Base-by-base conservation (phyloP, 1,140 invertebrate species). In the Anagrus nilaparvatae region DNA sequence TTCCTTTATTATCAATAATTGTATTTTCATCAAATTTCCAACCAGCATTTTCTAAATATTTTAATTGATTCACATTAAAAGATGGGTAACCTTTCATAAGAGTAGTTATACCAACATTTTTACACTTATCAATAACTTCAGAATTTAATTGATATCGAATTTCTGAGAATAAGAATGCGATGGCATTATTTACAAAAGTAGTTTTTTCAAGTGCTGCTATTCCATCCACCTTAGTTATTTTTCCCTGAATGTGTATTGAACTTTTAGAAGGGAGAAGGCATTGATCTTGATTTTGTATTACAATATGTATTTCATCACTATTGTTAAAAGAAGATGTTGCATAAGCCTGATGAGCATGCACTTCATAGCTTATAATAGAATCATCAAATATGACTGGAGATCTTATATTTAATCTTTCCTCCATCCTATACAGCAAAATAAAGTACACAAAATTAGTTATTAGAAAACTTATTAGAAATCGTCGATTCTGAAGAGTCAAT, bases 71-170 rank as follows among this genome's bases (percentile, higher is more conserved):
- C 0, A 49, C 35, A 23, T 32, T 48, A 13, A 53, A 47, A 1
- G 56, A 56, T n/a, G 58, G 13, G 40, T 53, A 59, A 18, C 43
- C 50, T 51, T 70, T 69, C 37, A 69, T 55, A 12, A 57, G 53
- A 31, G 42, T 59, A 4, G 59, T 60, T 4, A 63, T 49, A 24
- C 63, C 63, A 4, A 57, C 50, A 50, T 61, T 58, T 55, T 57
- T 58, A 37, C 49, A 54, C 28, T 51, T 38, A 58, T 72, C 63
- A 41, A 70, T 60, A 50, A 62, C 61, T 3, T 62, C 47, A 19
- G 58, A 60, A 50, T 65, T 30, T 6, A n/a, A n/a, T n/a, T n/a
- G n/a, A n/a, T n/a, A n/a, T n/a, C n/a, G n/a, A n/a, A n/a, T n/a
- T n/a, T n/a, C n/a, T n/a, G n/a, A n/a, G n/a, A n/a, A n/a, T n/a